These are phyloP conservation scores for Stegostoma tigrinum DNA, from an alignment of 2,113 vertebrate species.

Conservation along the genomic window DNA sequence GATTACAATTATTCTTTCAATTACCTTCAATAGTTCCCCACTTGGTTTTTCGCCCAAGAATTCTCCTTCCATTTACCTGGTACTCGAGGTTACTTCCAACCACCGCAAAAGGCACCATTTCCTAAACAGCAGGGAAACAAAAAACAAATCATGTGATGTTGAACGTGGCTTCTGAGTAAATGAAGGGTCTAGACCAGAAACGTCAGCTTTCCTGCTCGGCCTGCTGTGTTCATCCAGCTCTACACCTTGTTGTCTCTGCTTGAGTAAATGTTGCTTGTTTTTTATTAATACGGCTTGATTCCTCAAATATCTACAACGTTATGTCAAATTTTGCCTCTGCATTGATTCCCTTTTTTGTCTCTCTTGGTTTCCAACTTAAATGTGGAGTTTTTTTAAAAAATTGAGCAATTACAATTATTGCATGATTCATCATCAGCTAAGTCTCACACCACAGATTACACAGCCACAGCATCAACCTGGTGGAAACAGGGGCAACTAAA, in stretches of 20 bases:
- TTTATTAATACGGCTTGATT: too few species aligned
- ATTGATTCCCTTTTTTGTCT: neutral
- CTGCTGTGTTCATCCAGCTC: too few species aligned
- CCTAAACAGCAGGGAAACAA: slow-evolving; percentile 53
- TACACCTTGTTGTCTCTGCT: too few species aligned
- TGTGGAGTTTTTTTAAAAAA: neutral
- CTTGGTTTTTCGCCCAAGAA: slow-evolving; percentile 92
- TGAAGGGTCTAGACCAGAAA: too few species aligned
- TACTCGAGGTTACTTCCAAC: slow-evolving; percentile 97
- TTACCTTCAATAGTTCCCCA: slow-evolving; percentile 98
- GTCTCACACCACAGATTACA: neutral
- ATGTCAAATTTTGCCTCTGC: neutral
- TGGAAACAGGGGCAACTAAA: neutral
- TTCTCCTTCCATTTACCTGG: slow-evolving; percentile 88
- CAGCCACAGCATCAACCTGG: neutral
- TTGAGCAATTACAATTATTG: neutral
- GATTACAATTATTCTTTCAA: neutral
- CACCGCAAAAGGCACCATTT: slow-evolving; percentile 95
- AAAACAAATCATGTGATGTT: neutral
- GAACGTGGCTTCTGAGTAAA: too few species aligned
- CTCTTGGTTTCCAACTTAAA: neutral
- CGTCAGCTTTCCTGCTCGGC: too few species aligned
- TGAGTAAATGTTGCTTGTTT: neutral
- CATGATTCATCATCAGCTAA: neutral
- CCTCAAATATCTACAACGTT: neutral